These are phyloP conservation scores for Drosophila fuyamai DNA, from an alignment of 1,140 invertebrate genomes.

Conservation along the genomic window DNA sequence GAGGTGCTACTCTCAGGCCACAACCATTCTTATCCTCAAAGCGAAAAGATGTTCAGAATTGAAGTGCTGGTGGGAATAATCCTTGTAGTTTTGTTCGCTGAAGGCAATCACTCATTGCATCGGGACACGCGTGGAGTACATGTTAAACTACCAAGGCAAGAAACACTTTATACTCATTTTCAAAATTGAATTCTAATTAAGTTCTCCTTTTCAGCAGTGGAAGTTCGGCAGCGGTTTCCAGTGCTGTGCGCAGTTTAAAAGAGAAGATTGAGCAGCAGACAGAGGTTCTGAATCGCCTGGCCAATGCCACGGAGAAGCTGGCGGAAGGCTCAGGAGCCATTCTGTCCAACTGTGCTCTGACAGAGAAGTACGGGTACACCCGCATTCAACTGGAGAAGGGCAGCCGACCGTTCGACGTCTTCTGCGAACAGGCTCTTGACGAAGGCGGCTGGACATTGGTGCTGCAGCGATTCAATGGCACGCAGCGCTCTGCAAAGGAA, in stretches of 20 bases:
- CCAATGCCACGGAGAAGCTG: slow-evolving; percentile 29
- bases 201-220: not conserved
- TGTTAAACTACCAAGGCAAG: slow-evolving; percentile 24
- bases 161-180: no score
- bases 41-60: slow-evolving; percentile 1
- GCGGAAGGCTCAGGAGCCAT: not conserved
- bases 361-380: slow-evolving; percentile 35
- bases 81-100: not conserved
- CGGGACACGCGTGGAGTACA: slow-evolving; percentile 17
- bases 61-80: slow-evolving; percentile 4
- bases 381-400: slow-evolving; percentile 32
- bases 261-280: slow-evolving; percentile 35
- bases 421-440: slow-evolving; percentile 36
- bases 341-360: slow-evolving; percentile 25
- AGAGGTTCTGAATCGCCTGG: slow-evolving; percentile 9
- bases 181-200: not conserved
- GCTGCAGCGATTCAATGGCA: slow-evolving; percentile 36
- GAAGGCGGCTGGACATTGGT: slow-evolving; percentile 41
- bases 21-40: not conserved
- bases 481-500: slow-evolving; percentile 24
- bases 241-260: slow-evolving; percentile 21
- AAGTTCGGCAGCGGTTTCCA: slow-evolving; percentile 2
- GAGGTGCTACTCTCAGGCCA: not conserved
- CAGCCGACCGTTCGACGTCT: slow-evolving; percentile 34
- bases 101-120: not conserved